phyloP scores from a whole-genome alignment of 2,113 vertebrate genomes.

The Elephantulus edwardii region DNA sequence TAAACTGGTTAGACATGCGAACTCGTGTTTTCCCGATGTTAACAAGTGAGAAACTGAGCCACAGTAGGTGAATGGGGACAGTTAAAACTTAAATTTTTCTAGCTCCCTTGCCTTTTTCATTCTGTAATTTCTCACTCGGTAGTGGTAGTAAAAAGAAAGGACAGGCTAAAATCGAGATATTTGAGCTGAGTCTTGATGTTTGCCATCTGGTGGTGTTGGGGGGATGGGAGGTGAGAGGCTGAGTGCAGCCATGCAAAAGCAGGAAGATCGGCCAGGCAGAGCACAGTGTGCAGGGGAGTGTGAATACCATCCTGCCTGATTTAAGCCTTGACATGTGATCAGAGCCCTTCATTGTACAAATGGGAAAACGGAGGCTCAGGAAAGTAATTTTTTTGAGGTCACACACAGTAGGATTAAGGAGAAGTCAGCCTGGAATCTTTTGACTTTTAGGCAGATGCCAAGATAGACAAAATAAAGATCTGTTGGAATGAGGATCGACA shows the following conservation, averaged over 20 bases:
- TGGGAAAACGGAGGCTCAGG: not conserved
- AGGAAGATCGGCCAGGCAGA: not conserved
- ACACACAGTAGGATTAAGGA: not conserved
- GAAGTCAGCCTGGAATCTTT: not conserved
- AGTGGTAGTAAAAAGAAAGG: not conserved
- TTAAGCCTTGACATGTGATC: not conserved
- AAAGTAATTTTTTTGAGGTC: constrained; percentile 12
- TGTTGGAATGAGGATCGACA: not conserved
- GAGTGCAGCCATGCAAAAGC: not conserved
- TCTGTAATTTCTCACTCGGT: not conserved
- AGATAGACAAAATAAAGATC: constrained; percentile 13
- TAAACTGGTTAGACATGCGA: not conserved
- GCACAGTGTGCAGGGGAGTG: not conserved
- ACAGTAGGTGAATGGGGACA: not conserved
- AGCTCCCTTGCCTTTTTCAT: constrained; percentile 16
- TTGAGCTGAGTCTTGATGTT: not conserved
- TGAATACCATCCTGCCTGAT: constrained; percentile 7
- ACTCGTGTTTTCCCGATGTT: not conserved
- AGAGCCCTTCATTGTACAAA: not conserved
- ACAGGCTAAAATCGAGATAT: not conserved
- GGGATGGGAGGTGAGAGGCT: not conserved
- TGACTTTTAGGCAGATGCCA: constrained; percentile 14
- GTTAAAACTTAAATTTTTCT: not conserved
- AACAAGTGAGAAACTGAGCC: not conserved
- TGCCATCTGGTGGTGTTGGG: not conserved